These are phyloP conservation scores for Tetragonula carbonaria DNA, from an alignment of 2,888 invertebrate species.

Conservation along the genomic window DNA sequence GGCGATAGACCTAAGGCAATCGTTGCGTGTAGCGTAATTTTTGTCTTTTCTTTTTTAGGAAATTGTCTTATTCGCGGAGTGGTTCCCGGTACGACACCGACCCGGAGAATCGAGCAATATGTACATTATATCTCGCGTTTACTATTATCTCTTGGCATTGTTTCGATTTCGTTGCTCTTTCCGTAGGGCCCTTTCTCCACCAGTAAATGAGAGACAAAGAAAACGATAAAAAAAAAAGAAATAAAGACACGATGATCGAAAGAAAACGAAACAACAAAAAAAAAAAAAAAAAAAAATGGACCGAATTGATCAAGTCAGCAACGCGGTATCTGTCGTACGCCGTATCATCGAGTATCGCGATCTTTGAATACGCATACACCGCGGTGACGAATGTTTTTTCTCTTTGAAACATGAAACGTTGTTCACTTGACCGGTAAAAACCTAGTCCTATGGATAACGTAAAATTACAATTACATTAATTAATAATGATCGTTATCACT, in stretches of 20 bases:
- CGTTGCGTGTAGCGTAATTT: constrained; percentile 56
- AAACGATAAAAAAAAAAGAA: neutral
- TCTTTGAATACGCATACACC: constrained; percentile 35
- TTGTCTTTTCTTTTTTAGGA: constrained; percentile 48
- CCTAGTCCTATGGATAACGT: constrained; percentile 66
- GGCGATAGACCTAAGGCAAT: constrained; percentile 59
- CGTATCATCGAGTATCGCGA: constrained; percentile 14
- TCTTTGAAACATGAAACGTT: constrained; percentile 1
- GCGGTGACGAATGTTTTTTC: constrained; percentile 1
- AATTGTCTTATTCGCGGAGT: constrained; percentile 59
- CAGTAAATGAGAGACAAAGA: neutral
- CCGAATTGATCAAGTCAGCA: constrained; percentile 7
- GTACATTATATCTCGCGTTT: constrained; percentile 23
- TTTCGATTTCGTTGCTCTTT: constrained; percentile 17
- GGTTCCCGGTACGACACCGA: constrained; percentile 48
- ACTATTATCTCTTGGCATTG: neutral
- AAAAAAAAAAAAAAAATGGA: too few species aligned
- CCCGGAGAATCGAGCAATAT: constrained; percentile 52
- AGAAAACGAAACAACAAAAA: neutral
- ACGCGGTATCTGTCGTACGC: neutral
- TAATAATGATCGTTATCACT: constrained; percentile 71
- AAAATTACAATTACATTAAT: constrained; percentile 72
- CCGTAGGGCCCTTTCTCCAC: constrained; percentile 8
- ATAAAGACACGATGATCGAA: neutral
- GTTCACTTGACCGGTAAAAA: constrained; percentile 49